Percentiles rank a stretch among this genome's conserved stretches.
Conservation (phyloP, 2,888 invertebrate species). For the Odiellus spinosus region DNA sequence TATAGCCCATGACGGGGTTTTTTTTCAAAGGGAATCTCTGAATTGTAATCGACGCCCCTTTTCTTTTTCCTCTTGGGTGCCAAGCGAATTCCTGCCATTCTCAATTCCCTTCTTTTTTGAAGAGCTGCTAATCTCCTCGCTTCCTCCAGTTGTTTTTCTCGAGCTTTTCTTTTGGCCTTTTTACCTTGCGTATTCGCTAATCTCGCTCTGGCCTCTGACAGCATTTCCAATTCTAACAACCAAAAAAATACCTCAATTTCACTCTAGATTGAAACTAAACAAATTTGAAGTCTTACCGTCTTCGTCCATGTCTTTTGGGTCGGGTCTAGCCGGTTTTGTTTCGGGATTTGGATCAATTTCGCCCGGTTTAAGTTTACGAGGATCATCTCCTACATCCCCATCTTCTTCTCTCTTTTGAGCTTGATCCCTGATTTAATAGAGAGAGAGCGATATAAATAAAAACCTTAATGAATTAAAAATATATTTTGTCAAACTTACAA, state of each 20-base stretch:
- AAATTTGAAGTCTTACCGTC: constrained; percentile 47
- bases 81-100: constrained; percentile 79
- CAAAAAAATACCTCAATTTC: not conserved
- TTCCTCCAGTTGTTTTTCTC: constrained; percentile 96
- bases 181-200: constrained; percentile 94
- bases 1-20: constrained; percentile 76
- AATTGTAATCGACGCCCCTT: constrained; percentile 89
- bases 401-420: constrained; percentile 93
- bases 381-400: constrained; percentile 75
- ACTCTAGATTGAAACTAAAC: not conserved
- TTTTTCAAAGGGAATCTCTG: constrained; percentile 95
- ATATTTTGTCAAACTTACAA: constrained; percentile 45
- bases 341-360: constrained; percentile 99
- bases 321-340: constrained; percentile 96
- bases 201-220: constrained; percentile 94
- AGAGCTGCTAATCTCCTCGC: constrained; percentile 87
- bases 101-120: constrained; percentile 90
- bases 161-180: constrained; percentile 50
- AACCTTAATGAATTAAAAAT: not conserved
- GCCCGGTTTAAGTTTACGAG: constrained; percentile 90
- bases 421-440: constrained; percentile 63
- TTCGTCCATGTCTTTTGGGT: constrained; percentile 99
- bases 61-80: constrained; percentile 35
- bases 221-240: constrained; percentile 79
- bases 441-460: constrained; percentile 4